Percentiles rank a stretch among this genome's conserved stretches.
These are phyloP conservation scores for Lathamus discolor DNA, from an alignment of 2,113 vertebrate genomes.

Conservation along the genomic window DNA sequence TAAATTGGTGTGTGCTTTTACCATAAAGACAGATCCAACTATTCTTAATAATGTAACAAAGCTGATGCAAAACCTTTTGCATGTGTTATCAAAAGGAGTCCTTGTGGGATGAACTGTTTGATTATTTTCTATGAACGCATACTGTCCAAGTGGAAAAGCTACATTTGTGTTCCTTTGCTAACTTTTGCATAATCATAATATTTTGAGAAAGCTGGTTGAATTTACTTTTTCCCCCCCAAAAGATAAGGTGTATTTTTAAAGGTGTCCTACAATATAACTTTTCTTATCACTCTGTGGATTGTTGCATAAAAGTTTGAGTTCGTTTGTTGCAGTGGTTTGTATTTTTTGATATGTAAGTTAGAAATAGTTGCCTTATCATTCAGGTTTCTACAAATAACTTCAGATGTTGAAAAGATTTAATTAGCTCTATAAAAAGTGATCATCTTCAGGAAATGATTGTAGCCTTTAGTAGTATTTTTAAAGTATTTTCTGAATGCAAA, in stretches of 20 bases:
- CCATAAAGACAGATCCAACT: background rate
- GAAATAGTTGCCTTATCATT: background rate
- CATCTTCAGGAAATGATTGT: background rate
- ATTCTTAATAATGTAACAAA: background rate
- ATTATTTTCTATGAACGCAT: background rate
- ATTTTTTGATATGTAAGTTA: background rate
- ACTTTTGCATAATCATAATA: background rate
- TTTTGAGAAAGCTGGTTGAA: background rate
- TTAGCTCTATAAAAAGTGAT: background rate
- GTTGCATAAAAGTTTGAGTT: background rate
- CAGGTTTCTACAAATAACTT: background rate
- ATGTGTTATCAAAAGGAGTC: background rate
- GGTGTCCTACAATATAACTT: background rate
- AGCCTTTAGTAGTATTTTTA: background rate
- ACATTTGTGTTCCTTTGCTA: background rate
- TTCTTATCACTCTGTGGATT: background rate
- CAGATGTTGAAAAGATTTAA: background rate
- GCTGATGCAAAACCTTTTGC: background rate
- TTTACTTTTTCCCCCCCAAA: background rate
- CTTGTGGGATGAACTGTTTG: background rate
- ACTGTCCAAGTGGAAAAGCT: background rate
- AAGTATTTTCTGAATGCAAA: background rate
- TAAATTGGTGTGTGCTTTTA: background rate
- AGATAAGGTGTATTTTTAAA: background rate
- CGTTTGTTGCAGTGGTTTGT: background rate